Conservation (phyloP, 1,140 invertebrate species). For the Drosophila pachea region DNA sequence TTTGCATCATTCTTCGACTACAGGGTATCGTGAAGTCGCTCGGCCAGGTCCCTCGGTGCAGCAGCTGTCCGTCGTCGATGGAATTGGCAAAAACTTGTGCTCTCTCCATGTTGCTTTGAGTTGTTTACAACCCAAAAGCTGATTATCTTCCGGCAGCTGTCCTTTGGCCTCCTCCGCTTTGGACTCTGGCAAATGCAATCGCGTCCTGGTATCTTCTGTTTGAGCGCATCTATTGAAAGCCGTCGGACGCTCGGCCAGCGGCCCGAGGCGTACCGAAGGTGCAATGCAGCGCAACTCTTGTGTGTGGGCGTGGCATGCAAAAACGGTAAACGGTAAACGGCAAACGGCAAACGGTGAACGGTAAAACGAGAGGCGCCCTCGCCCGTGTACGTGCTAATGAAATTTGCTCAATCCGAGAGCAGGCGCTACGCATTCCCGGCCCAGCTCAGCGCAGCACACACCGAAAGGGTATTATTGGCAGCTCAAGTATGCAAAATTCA, state of each 20-base stretch:
- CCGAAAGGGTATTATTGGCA: neutral
- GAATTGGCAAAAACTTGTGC: constrained; percentile 22
- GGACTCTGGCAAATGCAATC: neutral
- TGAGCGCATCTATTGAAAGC: constrained; percentile 5
- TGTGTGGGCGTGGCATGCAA: too few species aligned
- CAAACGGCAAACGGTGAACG: too few species aligned
- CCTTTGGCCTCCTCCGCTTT: neutral
- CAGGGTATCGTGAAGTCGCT: neutral
- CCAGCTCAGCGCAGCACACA: too few species aligned
- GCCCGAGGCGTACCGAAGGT: neutral
- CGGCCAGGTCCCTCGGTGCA: too few species aligned
- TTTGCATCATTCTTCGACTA: too few species aligned
- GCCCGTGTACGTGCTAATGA: constrained; percentile 38
- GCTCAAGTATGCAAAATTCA: neutral
- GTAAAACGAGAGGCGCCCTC: constrained; percentile 33
- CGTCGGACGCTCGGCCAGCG: neutral
- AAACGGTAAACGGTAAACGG: neutral
- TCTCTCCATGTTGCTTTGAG: constrained; percentile 17
- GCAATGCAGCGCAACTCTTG: too few species aligned
- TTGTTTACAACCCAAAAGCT: constrained; percentile 37
- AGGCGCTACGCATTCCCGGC: constrained; percentile 1
- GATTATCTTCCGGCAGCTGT: constrained; percentile 23
- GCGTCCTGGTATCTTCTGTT: constrained; percentile 1
- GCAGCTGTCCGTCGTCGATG: constrained; percentile 9
- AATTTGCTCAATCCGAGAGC: constrained; percentile 23